Conservation (phyloP, 2,888 invertebrate species). For the Chymomyza amoena region DNA sequence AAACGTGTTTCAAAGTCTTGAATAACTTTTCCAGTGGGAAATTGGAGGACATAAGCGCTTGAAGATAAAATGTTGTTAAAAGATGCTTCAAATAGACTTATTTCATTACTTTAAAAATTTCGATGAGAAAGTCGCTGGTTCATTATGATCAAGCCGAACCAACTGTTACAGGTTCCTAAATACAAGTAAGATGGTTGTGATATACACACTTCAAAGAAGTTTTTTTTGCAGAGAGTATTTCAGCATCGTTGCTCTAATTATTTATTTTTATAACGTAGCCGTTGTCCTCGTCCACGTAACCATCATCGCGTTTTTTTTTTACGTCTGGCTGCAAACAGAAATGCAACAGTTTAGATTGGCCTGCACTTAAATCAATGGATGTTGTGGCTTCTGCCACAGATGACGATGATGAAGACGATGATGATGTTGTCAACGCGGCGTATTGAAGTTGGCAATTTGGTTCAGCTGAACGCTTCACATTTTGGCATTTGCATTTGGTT, state of each 20-base stretch:
- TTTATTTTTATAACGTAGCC: neutral
- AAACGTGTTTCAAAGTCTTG: too few species aligned
- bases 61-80: too few species aligned
- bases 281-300: neutral
- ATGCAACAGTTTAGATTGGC: slow-evolving; percentile 57
- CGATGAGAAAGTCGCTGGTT: too few species aligned
- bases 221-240: neutral
- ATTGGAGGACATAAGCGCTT: too few species aligned
- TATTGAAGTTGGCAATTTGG: slow-evolving; percentile 25
- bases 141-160: too few species aligned
- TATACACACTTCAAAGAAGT: neutral
- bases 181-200: too few species aligned
- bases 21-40: too few species aligned
- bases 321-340: slow-evolving; percentile 34
- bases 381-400: neutral
- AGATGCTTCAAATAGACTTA: too few species aligned
- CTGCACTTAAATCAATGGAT: slow-evolving; percentile 57
- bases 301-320: slow-evolving; percentile 9
- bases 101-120: too few species aligned
- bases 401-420: slow-evolving; percentile 38
- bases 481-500: slow-evolving; percentile 68
- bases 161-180: too few species aligned
- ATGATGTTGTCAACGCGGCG: slow-evolving; percentile 23
- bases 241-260: neutral
- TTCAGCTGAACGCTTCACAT: slow-evolving; percentile 51